phyloP scores from a whole-genome alignment of 2,113 vertebrate species.

The Thinocorus orbignyianus region DNA sequence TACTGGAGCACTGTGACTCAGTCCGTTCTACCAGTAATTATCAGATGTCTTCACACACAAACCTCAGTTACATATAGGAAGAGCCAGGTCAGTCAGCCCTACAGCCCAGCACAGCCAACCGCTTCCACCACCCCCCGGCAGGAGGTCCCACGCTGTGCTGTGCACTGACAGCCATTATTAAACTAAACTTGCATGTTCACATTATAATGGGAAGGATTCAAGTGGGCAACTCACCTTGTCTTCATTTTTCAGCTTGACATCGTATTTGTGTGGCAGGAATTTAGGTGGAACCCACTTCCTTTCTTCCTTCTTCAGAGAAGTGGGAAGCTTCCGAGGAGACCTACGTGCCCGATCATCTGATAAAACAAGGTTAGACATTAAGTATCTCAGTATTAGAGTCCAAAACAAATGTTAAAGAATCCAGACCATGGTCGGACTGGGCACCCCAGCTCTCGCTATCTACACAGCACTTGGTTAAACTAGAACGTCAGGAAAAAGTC shows the following conservation, averaged over 20 bases:
- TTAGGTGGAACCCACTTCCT: slow-evolving; percentile 96
- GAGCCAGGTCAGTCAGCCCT: background rate
- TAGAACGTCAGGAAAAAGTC: background rate
- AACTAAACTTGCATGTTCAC: background rate
- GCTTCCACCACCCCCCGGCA: fast-evolving
- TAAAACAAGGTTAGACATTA: background rate
- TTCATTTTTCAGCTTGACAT: slow-evolving; percentile 92
- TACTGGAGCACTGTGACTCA: background rate
- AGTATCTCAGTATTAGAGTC: background rate
- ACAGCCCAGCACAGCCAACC: background rate
- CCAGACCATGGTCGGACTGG: background rate
- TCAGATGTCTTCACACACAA: background rate
- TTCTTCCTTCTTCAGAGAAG: slow-evolving; percentile 92
- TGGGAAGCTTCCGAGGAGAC: slow-evolving; percentile 93
- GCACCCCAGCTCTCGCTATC: background rate
- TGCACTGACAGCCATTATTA: fast-evolving
- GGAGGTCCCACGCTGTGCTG: background rate
- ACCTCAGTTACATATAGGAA: background rate
- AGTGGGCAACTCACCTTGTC: slow-evolving; percentile 84
- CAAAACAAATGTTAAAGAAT: background rate
- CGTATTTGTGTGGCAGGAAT: slow-evolving; percentile 95
- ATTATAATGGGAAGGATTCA: background rate
- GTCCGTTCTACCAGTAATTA: background rate
- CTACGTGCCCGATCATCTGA: slow-evolving; percentile 91
- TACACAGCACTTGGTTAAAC: background rate